phyloP scores from a whole-genome alignment of 2,113 vertebrate genomes.

The Dicerorhinus sumatrensis region DNA sequence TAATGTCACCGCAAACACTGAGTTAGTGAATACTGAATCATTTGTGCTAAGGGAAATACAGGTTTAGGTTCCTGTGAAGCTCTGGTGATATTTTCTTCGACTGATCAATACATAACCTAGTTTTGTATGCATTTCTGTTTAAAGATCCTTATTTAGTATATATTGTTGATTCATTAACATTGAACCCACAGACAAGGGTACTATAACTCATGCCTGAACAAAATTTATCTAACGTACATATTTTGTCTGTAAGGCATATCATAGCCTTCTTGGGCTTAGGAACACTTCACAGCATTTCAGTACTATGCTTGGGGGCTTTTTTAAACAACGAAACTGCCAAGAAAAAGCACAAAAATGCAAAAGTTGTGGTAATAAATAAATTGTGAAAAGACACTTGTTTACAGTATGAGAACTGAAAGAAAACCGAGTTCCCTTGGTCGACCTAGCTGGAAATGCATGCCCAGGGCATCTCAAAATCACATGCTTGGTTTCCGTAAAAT shows the following conservation, averaged over 20 bases:
- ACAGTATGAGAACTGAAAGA: neutral
- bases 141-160: neutral
- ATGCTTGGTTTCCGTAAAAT: neutral
- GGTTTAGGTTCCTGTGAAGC: neutral
- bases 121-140: neutral
- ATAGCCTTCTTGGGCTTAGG: neutral
- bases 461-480: neutral
- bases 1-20: neutral
- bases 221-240: neutral
- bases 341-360: neutral
- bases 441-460: neutral
- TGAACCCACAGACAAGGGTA: neutral
- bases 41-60: neutral
- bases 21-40: neutral
- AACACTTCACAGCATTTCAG: neutral
- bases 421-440: neutral
- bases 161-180: neutral
- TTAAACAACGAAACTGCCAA: neutral
- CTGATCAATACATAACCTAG: neutral
- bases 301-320: neutral
- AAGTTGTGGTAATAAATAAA: neutral
- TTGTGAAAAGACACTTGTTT: too few relatives aligned
- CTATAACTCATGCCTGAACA: neutral
- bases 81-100: neutral
- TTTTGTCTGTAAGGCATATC: neutral